Percentiles rank a stretch among this genome's conserved stretches.
These are phyloP conservation scores for Oscheius sp. DNA, from an alignment of 1,140 invertebrate genomes.

Conservation along the genomic window DNA sequence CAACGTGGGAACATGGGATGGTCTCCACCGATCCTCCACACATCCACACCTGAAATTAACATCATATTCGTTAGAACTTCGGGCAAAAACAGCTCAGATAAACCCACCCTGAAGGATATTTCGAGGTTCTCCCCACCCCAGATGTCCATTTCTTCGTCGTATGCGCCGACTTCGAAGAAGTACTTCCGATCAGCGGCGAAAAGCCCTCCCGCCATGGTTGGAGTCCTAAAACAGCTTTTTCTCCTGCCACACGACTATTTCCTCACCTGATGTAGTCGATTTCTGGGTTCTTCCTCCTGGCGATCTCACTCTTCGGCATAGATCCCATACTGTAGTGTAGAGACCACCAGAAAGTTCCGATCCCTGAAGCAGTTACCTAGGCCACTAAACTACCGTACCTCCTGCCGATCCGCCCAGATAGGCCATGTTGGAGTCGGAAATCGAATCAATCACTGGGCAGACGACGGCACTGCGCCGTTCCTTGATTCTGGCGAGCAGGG, in stretches of 20 bases:
- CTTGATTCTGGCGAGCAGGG: slow-evolving; percentile 77
- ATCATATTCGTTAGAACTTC: not conserved
- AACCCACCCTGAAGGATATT: slow-evolving; percentile 84
- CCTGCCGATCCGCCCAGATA: slow-evolving; percentile 67
- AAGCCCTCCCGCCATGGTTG: slow-evolving; percentile 90
- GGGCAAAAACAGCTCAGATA: not conserved
- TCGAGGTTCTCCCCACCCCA: slow-evolving; percentile 94
- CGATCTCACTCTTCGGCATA: slow-evolving; percentile 83
- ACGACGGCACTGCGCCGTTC: slow-evolving; percentile 76
- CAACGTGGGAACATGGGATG: slow-evolving; percentile 90
- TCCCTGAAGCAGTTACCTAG: slow-evolving; percentile 63
- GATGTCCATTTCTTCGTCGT: slow-evolving; percentile 84
- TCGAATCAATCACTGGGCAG: slow-evolving; percentile 87
- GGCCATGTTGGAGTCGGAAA: slow-evolving; percentile 79
- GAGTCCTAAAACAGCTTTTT: slow-evolving; percentile 75
- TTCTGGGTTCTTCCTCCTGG: slow-evolving; percentile 75
- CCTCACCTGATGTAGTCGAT: slow-evolving; percentile 77
- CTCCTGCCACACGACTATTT: not conserved
- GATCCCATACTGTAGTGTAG: slow-evolving; percentile 86
- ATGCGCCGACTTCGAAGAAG: slow-evolving; percentile 92
- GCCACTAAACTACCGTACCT: slow-evolving; percentile 64
- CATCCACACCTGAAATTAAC: slow-evolving; percentile 78
- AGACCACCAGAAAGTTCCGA: slow-evolving; percentile 76
- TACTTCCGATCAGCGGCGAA: slow-evolving; percentile 83
- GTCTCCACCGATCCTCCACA: slow-evolving; percentile 93